Evolutionary conservation across 2,797 vertebrate species (phyloP).

Genomic region (Garrulus glandarius): DNA sequence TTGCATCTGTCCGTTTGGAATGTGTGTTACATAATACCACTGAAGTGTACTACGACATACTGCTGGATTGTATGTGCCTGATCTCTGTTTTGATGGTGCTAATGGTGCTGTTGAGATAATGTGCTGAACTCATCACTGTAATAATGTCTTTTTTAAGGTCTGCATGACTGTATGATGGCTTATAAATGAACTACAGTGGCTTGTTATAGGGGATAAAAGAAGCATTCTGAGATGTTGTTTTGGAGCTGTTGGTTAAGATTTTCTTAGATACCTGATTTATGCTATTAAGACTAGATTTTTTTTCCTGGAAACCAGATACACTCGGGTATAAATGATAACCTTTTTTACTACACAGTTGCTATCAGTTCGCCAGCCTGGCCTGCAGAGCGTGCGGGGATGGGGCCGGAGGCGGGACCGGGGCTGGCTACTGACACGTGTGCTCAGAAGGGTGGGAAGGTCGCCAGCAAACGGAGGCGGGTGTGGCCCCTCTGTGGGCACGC

Average conservation of each 20-base stretch:
- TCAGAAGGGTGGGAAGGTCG: fast-evolving
- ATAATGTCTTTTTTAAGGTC: neutral
- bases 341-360: neutral
- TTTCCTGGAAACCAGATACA: neutral
- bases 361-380: fast-evolving
- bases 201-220: neutral
- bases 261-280: neutral
- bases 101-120: neutral
- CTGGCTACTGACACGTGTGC: fast-evolving
- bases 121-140: neutral
- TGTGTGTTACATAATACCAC: neutral
- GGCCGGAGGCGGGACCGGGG: too few relatives aligned
- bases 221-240: neutral
- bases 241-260: neutral
- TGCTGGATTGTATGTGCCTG: neutral
- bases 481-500: fast-evolving
- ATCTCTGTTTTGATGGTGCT: neutral
- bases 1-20: neutral
- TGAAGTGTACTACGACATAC: neutral
- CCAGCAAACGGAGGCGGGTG: fast-evolving
- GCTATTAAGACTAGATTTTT: neutral
- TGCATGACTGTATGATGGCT: neutral
- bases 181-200: neutral
- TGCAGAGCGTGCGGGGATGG: fast-evolving
- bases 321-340: fast-evolving